These are phyloP conservation scores for Diplodus sargus DNA, from an alignment of 2,797 vertebrate species.

Conservation along the genomic window DNA sequence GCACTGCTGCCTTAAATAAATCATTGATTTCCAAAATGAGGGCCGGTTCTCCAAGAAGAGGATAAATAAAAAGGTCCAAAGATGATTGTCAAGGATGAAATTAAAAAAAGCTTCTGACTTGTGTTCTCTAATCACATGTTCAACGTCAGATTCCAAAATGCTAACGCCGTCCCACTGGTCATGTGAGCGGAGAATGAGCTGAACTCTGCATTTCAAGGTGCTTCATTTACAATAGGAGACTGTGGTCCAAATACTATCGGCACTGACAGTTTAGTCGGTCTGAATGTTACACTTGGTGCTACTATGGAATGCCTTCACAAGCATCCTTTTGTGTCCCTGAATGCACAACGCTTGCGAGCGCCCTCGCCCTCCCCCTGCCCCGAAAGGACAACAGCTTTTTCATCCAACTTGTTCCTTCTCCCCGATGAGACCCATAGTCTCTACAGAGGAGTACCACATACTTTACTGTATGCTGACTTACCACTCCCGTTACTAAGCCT, in stretches of 20 bases:
- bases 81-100: not conserved
- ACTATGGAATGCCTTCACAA: conserved; percentile 70
- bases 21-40: not conserved
- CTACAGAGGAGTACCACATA: not conserved
- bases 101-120: not conserved
- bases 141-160: not conserved
- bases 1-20: not conserved
- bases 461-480: not conserved
- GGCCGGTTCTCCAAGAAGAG: not conserved
- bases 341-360: conserved; percentile 44
- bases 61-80: not conserved
- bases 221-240: conserved; percentile 14
- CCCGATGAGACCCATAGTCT: not conserved
- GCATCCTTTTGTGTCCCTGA: conserved; percentile 73
- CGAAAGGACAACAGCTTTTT: conserved; percentile 56
- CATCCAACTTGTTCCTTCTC: conserved; percentile 16
- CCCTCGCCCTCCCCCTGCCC: not conserved
- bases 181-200: conserved; percentile 17
- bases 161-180: not conserved
- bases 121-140: not conserved
- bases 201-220: conserved; percentile 28
- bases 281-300: conserved; percentile 51
- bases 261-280: conserved; percentile 27
- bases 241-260: not conserved
- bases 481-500: not conserved